phyloP scores from a whole-genome alignment of 2,797 vertebrate genomes.

The Vipera latastei region DNA sequence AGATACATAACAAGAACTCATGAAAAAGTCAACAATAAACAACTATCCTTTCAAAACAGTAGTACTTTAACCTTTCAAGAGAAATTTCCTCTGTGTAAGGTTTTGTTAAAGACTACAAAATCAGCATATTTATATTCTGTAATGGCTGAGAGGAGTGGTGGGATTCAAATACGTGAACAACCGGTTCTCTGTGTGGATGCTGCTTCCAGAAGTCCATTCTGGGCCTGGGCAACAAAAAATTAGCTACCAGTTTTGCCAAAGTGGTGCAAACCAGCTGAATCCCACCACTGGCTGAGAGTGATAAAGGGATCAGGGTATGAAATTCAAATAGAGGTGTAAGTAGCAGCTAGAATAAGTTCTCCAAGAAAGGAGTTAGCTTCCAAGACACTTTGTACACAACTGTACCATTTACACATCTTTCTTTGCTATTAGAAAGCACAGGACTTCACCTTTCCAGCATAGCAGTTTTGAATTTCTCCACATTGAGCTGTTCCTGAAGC shows the following conservation, averaged over 20 bases:
- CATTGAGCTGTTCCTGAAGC: constrained; percentile 85
- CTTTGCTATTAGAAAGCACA: not conserved
- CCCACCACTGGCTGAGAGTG: not conserved
- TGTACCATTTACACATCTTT: not conserved
- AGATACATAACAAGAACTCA: not conserved
- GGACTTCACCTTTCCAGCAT: constrained; percentile 85
- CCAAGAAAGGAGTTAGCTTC: not conserved
- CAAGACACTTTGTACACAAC: not conserved
- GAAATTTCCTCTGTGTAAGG: not conserved
- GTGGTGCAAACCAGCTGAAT: too few relatives aligned
- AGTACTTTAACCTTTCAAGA: not conserved
- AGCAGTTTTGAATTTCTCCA: constrained; percentile 90
- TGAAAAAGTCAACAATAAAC: not conserved
- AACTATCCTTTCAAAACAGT: not conserved
- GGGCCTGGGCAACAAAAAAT: too few relatives aligned
- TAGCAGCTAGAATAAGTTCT: not conserved
- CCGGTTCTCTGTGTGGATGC: too few relatives aligned
- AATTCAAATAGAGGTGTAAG: not conserved
- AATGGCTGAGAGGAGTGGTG: not conserved
- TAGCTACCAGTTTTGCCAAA: too few relatives aligned
- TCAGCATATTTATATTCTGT: not conserved
- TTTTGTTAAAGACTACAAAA: not conserved
- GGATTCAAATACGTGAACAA: too few relatives aligned
- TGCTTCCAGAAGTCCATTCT: too few relatives aligned
- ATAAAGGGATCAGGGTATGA: not conserved